Evolutionary conservation across 2,888 invertebrate genomes (phyloP).

Genomic region (Disparrhopalites patrizii): DNA sequence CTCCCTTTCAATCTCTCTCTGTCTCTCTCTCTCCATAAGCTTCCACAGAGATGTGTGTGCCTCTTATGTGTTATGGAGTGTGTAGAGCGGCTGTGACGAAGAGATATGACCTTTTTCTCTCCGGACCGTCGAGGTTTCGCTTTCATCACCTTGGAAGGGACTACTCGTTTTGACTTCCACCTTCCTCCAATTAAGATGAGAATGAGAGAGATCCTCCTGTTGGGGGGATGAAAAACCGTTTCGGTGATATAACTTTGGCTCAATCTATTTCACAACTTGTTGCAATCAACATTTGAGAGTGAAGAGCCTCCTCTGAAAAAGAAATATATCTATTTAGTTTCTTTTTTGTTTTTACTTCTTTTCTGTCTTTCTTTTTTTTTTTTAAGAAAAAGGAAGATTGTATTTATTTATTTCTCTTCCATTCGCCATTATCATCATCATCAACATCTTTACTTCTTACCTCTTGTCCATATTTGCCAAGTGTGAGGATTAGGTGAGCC

Average conservation of each 20-base stretch:
- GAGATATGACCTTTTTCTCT: slow-evolving; percentile 42
- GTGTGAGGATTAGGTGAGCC: slow-evolving; percentile 5
- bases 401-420: no score
- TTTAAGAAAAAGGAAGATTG: no score
- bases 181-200: slow-evolving; percentile 26
- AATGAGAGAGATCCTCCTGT: no score
- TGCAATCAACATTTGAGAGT: slow-evolving; percentile 19
- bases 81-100: slow-evolving; percentile 7
- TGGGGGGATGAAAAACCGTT: slow-evolving; percentile 45
- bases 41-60: neutral
- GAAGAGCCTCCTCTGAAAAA: neutral
- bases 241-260: slow-evolving; percentile 34
- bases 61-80: neutral
- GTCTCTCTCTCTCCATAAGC: no score
- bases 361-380: neutral
- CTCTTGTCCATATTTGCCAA: slow-evolving; percentile 4
- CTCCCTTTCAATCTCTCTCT: no score
- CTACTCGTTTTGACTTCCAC: slow-evolving; percentile 27
- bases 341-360: no score
- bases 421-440: no score
- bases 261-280: slow-evolving; percentile 32
- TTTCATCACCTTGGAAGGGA: slow-evolving; percentile 37
- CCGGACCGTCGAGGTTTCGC: slow-evolving; percentile 42
- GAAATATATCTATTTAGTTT: no score
- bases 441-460: slow-evolving; percentile 2